Evolutionary conservation across 2,113 vertebrate genomes (phyloP).

Genomic region (Pituophis catenifer): DNA sequence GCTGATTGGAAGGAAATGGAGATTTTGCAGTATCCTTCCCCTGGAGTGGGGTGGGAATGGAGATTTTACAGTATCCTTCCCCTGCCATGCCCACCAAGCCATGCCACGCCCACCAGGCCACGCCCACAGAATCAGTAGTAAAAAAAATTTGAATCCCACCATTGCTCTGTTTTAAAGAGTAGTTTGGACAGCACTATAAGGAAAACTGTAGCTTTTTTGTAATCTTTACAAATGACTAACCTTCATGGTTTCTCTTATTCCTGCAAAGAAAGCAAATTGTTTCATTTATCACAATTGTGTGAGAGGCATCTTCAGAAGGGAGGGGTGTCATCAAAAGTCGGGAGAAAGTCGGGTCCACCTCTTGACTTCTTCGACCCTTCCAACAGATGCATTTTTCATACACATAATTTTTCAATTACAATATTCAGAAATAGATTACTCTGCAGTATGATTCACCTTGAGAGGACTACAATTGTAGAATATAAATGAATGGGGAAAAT

Average conservation of each 20-base stretch:
- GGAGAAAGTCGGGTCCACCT: not conserved
- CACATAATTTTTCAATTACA: not conserved
- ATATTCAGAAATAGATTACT: not conserved
- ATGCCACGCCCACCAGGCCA: no score
- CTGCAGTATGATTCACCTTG: not conserved
- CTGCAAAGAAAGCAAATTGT: not conserved
- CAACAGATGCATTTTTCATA: not conserved
- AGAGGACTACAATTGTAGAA: not conserved
- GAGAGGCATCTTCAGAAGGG: not conserved
- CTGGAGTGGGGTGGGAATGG: no score
- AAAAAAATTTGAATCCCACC: no score
- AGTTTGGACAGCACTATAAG: not conserved
- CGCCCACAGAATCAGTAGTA: no score
- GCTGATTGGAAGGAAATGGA: no score
- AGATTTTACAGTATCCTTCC: no score
- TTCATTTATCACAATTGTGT: not conserved
- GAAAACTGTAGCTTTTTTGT: not conserved
- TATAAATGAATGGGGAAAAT: not conserved
- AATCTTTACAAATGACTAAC: not conserved
- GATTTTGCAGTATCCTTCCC: no score
- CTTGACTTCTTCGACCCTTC: not conserved
- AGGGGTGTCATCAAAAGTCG: not conserved
- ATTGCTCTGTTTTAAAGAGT: not conserved
- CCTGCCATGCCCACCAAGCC: no score
- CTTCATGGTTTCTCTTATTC: not conserved